Percentiles rank a stretch among this genome's conserved stretches.
Conservation (phyloP, 2,113 vertebrate genomes). For the Trinectes maculatus region DNA sequence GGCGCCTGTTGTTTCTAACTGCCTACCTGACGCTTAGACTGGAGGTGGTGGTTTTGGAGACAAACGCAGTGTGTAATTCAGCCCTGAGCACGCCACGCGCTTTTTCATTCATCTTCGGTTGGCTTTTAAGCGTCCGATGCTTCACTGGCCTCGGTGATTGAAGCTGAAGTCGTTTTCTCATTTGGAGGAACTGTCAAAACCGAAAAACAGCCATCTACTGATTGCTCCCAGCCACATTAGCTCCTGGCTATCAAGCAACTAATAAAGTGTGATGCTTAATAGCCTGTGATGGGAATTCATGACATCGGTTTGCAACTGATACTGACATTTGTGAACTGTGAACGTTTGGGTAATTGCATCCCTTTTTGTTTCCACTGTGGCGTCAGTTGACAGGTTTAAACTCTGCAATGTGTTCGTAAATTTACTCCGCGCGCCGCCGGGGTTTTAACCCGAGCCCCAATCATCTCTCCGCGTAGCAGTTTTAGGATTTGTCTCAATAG, state of each 20-base stretch:
- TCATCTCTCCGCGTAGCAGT: slow-evolving; percentile 19
- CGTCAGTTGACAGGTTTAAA: slow-evolving; percentile 27
- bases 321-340: slow-evolving; percentile 39
- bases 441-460: slow-evolving; percentile 1
- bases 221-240: slow-evolving; percentile 57
- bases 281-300: slow-evolving; percentile 34
- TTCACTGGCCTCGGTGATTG: slow-evolving; percentile 51
- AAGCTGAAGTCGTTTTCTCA: slow-evolving; percentile 49
- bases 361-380: slow-evolving; percentile 48
- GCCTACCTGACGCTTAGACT: neutral
- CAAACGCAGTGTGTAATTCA: neutral
- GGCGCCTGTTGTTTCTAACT: neutral
- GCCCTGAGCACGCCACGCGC: neutral
- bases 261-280: slow-evolving; percentile 54
- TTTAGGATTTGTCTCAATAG: slow-evolving; percentile 17
- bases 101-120: slow-evolving; percentile 47
- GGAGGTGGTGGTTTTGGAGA: neutral
- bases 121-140: slow-evolving; percentile 44
- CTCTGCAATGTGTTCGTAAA: slow-evolving; percentile 26
- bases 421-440: neutral
- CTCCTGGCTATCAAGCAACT: slow-evolving; percentile 52
- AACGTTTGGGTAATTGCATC: slow-evolving; percentile 41
- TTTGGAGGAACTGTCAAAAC: slow-evolving; percentile 55
- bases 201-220: slow-evolving; percentile 32
- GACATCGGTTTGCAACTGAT: slow-evolving; percentile 27